phyloP scores from a whole-genome alignment of 2,113 vertebrate species.

The Calypte anna region DNA sequence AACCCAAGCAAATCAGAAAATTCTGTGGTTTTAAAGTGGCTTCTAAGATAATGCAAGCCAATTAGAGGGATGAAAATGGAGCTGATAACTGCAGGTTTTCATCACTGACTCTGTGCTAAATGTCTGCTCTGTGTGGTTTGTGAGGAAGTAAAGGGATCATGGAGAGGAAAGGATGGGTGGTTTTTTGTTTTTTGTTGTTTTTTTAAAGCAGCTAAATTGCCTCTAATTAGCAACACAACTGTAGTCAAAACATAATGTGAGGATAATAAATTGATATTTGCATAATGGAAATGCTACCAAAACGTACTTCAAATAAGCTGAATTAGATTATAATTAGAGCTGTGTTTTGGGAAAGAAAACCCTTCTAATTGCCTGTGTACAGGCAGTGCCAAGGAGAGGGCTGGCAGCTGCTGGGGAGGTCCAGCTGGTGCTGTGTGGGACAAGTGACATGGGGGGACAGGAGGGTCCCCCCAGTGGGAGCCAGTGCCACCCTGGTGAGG shows the following conservation, averaged over 20 bases:
- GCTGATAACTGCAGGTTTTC: conserved; percentile 54
- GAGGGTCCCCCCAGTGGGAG: not conserved
- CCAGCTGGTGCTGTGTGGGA: fast-evolving
- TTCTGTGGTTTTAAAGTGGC: not conserved
- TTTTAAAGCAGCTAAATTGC: conserved; percentile 62
- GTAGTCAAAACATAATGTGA: conserved; percentile 66
- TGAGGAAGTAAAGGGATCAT: conserved; percentile 22
- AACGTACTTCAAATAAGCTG: conserved; percentile 59
- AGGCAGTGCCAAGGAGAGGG: conserved; percentile 5
- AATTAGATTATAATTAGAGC: conserved; percentile 66
- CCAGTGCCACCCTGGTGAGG: fast-evolving
- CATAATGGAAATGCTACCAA: conserved; percentile 63
- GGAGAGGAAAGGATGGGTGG: conserved; percentile 13
- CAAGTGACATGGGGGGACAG: not conserved
- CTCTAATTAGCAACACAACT: conserved; percentile 69
- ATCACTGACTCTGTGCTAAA: not conserved
- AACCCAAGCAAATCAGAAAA: not conserved
- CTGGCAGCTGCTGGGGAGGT: not conserved
- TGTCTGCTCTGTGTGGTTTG: conserved; percentile 37
- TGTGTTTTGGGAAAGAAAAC: conserved; percentile 57
- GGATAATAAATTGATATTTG: conserved; percentile 73
- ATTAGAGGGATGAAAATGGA: conserved; percentile 43
- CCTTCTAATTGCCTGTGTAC: conserved; percentile 25
- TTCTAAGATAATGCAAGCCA: conserved; percentile 57
- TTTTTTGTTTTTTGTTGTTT: not conserved